Evolutionary conservation across 1,140 invertebrate species (phyloP), one percentile per base, ranked within the genome.

Genomic region (Caerostris darwini): DNA sequence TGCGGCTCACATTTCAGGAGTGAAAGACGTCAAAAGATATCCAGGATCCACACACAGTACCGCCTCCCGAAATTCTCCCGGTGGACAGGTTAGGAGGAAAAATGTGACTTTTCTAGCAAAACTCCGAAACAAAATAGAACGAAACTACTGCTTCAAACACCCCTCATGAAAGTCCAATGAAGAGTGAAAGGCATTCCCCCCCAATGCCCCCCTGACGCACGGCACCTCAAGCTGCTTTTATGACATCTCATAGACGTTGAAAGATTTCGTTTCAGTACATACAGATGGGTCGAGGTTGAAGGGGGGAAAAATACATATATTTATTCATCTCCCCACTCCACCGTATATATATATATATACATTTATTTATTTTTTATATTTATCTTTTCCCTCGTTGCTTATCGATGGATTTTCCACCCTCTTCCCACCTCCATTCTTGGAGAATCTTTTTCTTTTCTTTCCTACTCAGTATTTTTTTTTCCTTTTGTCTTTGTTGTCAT

Each of bases 101-200:
- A 88, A 88, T 88, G 86, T 59, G 61, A 64, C 86, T 64, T 57
- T 57, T 17, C 61, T n/a, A 64, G 19, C 19, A 54, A 88, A 88
- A 88, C 59, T 88, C 59, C 5, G 59, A 64, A 85, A 85, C 58
- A 88, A 64, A 88, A 64, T 61, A 88, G 53, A 88, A 54, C 19
- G 50, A 64, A 88, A 81, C 71, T 58, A 19, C n/a, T 34, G 57
- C 69, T 82, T 61, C 53, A 91, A 91, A 91, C 71, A 53, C 90
- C 56, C 61, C 82, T 92, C 90, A 92, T 92, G 90, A 92, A 92
- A 92, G 90, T 92, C 90, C 81, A 92, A 92, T 92, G 90, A 92
- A 92, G 90, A 92, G 90, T 92, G 81, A 92, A 92, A 92, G 77
- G 34, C n/a, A n/a, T n/a, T n/a, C n/a, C n/a, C n/a, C n/a, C n/a